Conservation (phyloP, 2,888 invertebrate genomes). For the Tolmerus cingulatus region DNA sequence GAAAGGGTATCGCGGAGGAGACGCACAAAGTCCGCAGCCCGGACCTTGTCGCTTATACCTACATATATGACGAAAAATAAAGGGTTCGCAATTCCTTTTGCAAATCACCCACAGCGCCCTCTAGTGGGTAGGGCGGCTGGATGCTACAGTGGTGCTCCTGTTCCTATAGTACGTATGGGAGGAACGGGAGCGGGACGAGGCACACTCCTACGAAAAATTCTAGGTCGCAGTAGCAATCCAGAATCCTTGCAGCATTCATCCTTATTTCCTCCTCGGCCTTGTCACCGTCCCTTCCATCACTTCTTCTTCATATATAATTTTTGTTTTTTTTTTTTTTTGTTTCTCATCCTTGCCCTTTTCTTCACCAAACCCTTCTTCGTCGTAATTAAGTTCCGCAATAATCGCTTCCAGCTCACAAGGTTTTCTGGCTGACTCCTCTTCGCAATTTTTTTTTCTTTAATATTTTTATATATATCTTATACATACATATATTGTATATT, state of each 20-base stretch:
- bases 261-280: conserved; percentile 4
- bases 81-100: conserved; percentile 23
- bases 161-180: too few species aligned
- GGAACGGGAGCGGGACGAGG: background rate
- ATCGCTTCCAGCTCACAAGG: conserved; percentile 48
- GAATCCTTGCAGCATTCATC: conserved; percentile 16
- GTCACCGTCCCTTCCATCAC: conserved; percentile 12
- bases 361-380: conserved; percentile 41
- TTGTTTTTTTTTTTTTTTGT: background rate
- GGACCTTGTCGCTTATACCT: background rate
- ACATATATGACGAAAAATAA: background rate
- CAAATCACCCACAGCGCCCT: background rate
- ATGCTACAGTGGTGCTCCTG: background rate
- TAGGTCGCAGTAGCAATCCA: conserved; percentile 26
- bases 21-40: conserved; percentile 33
- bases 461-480: too few species aligned
- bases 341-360: conserved; percentile 41
- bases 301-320: background rate
- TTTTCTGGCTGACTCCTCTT: conserved; percentile 36
- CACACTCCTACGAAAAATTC: conserved; percentile 34
- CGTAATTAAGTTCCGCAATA: conserved; percentile 48
- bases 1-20: background rate
- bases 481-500: background rate
- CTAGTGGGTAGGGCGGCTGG: background rate
- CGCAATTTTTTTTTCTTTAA: background rate